A percentile compares a stretch with the other conserved stretches of the same genome.
phyloP scores from a whole-genome alignment of 2,113 vertebrate genomes.

The Anhinga rufa region DNA sequence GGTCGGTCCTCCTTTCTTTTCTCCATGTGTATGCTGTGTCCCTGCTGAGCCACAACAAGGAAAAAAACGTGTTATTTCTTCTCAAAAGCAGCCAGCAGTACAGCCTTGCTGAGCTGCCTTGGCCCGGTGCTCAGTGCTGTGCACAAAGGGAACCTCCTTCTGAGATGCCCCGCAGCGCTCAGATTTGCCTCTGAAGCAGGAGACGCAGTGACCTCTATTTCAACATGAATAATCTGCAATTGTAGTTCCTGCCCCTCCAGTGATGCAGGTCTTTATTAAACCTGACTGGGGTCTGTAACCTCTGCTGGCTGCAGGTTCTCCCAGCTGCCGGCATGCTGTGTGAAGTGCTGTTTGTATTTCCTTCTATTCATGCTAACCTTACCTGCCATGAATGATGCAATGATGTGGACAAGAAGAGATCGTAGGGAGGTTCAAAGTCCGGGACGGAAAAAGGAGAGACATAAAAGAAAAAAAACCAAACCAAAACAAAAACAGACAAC shows the following conservation, averaged over 20 bases:
- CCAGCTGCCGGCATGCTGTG: background rate
- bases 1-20: background rate
- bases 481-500: accelerated
- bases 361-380: constrained; percentile 3
- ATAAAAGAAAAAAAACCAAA: too few relatives aligned
- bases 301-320: constrained; percentile 13
- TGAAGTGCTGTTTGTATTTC: constrained; percentile 34
- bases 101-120: background rate
- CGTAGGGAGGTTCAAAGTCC: background rate
- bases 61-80: background rate
- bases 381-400: constrained; percentile 32
- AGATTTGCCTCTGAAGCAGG: background rate
- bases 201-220: background rate
- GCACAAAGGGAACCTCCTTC: background rate
- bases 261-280: constrained; percentile 40
- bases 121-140: background rate
- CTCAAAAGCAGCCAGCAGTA: background rate
- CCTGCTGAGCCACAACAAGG: background rate
- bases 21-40: accelerated
- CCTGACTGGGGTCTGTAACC: constrained; percentile 28
- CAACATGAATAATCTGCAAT: background rate
- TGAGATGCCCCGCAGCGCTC: background rate
- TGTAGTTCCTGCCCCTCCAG: background rate
- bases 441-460: background rate
- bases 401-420: background rate